Evolutionary conservation across 2,888 invertebrate species (phyloP).

Genomic region (Apotomis capreana): DNA sequence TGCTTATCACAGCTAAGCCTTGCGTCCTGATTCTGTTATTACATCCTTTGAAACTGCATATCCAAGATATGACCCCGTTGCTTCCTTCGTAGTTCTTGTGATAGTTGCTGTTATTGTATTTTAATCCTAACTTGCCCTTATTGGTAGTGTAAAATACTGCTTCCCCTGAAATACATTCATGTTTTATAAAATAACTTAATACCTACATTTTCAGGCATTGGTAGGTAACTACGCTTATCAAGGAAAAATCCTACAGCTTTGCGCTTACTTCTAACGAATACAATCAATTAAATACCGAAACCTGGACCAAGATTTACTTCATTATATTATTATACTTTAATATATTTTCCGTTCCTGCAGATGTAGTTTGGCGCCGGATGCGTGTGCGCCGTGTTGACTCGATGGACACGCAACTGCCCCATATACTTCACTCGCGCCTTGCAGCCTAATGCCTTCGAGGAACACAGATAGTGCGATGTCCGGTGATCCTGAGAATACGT

Average conservation of each 20-base stretch:
- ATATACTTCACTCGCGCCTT: conserved; percentile 41
- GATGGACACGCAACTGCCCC: conserved; percentile 18
- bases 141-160: conserved; percentile 35
- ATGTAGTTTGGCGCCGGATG: conserved; percentile 31
- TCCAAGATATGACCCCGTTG: conserved; percentile 45
- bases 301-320: not conserved
- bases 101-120: conserved; percentile 27
- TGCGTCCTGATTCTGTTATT: conserved; percentile 48
- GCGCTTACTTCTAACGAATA: too few relatives aligned
- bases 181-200: too few relatives aligned
- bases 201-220: too few relatives aligned
- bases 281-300: not conserved
- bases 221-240: too few relatives aligned
- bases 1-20: conserved; percentile 43
- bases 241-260: too few relatives aligned
- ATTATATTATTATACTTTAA: conserved; percentile 33
- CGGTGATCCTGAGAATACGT: conserved; percentile 27
- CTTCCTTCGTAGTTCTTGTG: conserved; percentile 41
- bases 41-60: conserved; percentile 44
- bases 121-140: conserved; percentile 31
- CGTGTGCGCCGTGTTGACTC: conserved; percentile 21
- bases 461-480: conserved; percentile 42
- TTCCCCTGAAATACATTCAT: conserved; percentile 12
- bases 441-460: conserved; percentile 45
- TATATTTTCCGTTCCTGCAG: conserved; percentile 22